These are phyloP conservation scores for Tetramorium parvispinum DNA, from an alignment of 1,140 invertebrate species.

Conservation along the genomic window DNA sequence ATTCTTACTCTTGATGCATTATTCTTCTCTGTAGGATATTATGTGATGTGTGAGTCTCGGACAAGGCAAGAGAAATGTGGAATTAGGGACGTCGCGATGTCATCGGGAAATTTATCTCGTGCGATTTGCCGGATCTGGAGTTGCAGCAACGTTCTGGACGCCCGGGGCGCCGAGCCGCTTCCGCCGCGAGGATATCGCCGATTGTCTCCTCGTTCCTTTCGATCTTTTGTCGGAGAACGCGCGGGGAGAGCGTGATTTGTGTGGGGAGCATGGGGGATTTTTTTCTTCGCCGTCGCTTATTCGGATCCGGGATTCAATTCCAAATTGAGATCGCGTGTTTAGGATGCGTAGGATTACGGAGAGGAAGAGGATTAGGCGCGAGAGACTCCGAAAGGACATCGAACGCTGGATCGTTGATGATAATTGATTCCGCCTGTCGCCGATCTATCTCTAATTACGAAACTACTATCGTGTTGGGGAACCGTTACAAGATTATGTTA, in stretches of 20 bases:
- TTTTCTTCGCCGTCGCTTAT: constrained; percentile 39
- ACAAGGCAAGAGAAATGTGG: constrained; percentile 36
- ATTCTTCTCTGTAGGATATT: constrained; percentile 32
- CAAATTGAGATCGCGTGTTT: constrained; percentile 60
- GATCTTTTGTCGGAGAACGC: constrained; percentile 19
- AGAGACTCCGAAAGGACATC: constrained; percentile 11
- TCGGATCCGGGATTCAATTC: constrained; percentile 44
- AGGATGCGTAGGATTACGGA: constrained; percentile 45
- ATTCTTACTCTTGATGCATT: background rate
- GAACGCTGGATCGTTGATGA: constrained; percentile 25
- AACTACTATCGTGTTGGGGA: background rate
- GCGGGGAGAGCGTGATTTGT: constrained; percentile 50
- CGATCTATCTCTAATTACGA: constrained; percentile 33
- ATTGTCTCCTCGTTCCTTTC: constrained; percentile 55
- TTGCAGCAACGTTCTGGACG: constrained; percentile 39
- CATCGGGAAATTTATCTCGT: constrained; percentile 80
- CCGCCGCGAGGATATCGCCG: constrained; percentile 61
- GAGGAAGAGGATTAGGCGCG: constrained; percentile 46
- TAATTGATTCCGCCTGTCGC: constrained; percentile 31
- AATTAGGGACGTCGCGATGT: constrained; percentile 59
- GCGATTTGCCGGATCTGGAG: constrained; percentile 78
- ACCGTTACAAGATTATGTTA: constrained; percentile 46
- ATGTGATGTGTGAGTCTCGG: background rate
- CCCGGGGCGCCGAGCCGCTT: constrained; percentile 40
- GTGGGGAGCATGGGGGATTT: constrained; percentile 32